Evolutionary conservation across 2,888 invertebrate genomes (phyloP).

Genomic region (Apoderus coryli): DNA sequence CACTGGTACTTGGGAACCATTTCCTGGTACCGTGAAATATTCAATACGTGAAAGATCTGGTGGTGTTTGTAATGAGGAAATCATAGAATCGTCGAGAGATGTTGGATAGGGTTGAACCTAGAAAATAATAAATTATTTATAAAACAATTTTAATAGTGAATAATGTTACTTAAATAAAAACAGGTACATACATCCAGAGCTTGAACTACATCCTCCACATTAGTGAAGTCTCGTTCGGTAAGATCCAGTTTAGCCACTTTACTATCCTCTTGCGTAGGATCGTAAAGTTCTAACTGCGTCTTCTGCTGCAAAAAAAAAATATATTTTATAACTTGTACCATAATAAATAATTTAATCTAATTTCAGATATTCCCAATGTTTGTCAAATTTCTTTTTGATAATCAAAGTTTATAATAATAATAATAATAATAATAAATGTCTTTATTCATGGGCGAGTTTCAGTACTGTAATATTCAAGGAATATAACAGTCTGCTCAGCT

Average conservation of each 20-base stretch:
- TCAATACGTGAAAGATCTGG: conserved; percentile 33
- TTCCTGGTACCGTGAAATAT: conserved; percentile 33
- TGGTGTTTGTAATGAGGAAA: conserved; percentile 24
- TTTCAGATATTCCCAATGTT: no score
- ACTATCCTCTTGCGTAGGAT: conserved; percentile 23
- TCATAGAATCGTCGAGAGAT: conserved; percentile 32
- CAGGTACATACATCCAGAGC: conserved; percentile 37
- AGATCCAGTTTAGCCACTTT: conserved; percentile 24
- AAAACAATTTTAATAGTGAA: no score
- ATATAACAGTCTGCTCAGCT: no score
- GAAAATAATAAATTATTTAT: conserved; percentile 13
- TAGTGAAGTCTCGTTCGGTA: conserved; percentile 26
- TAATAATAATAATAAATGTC: no score
- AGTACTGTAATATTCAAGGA: no score
- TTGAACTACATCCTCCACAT: conserved; percentile 31
- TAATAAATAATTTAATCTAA: no score
- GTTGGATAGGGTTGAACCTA: conserved; percentile 29
- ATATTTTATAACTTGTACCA: conserved; percentile 4
- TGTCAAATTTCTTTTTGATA: no score
- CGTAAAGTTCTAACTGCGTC: conserved; percentile 27
- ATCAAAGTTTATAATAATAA: no score
- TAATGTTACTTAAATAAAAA: no score
- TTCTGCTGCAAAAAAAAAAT: conserved; percentile 22
- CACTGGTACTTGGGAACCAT: conserved; percentile 27
- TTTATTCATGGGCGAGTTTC: no score